Percentiles rank a stretch among this genome's conserved stretches.
Conservation (phyloP, 2,888 invertebrate species). For the Xestobium rufovillosum region DNA sequence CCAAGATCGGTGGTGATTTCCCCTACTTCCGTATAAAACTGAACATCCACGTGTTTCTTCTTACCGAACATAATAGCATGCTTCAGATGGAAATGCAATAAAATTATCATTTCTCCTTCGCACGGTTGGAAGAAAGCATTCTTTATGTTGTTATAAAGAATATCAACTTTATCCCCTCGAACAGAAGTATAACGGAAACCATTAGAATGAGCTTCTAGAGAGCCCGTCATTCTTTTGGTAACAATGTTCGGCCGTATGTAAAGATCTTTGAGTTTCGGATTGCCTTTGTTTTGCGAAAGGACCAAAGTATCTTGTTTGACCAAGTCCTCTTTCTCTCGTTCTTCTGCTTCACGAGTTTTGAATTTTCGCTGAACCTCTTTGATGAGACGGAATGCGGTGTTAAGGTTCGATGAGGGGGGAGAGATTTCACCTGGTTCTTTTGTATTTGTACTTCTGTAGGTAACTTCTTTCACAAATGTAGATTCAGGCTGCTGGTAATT, state of each 20-base stretch:
- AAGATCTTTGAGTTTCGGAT: constrained; percentile 94
- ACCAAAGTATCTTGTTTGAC: constrained; percentile 97
- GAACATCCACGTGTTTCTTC: constrained; percentile 98
- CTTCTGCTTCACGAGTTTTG: constrained; percentile 96
- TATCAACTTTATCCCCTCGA: constrained; percentile 99
- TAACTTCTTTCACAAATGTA: constrained; percentile 97
- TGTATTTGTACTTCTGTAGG: constrained; percentile 93
- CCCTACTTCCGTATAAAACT: constrained; percentile 99
- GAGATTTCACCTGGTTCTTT: constrained; percentile 95
- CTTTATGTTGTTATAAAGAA: constrained; percentile 98
- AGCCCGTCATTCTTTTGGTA: constrained; percentile 89
- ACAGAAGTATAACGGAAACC: constrained; percentile 94
- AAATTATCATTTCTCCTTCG: constrained; percentile 97
- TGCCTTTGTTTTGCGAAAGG: constrained; percentile 90
- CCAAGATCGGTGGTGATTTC: constrained; percentile 99
- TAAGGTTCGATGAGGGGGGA: constrained; percentile 91
- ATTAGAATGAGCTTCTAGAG: constrained; percentile 91
- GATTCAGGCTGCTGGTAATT: constrained; percentile 92
- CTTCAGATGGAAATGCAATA: constrained; percentile 97
- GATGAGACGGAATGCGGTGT: constrained; percentile 93
- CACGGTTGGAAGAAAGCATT: constrained; percentile 99
- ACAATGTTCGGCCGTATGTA: constrained; percentile 99
- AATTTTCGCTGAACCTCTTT: constrained; percentile 97
- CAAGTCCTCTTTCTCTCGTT: constrained; percentile 95
- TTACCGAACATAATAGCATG: constrained; percentile 98